A percentile compares a stretch with the other conserved stretches of the same genome.
Evolutionary conservation across 2,113 vertebrate genomes (phyloP).

Genomic region (Porphyrio hochstetteri): DNA sequence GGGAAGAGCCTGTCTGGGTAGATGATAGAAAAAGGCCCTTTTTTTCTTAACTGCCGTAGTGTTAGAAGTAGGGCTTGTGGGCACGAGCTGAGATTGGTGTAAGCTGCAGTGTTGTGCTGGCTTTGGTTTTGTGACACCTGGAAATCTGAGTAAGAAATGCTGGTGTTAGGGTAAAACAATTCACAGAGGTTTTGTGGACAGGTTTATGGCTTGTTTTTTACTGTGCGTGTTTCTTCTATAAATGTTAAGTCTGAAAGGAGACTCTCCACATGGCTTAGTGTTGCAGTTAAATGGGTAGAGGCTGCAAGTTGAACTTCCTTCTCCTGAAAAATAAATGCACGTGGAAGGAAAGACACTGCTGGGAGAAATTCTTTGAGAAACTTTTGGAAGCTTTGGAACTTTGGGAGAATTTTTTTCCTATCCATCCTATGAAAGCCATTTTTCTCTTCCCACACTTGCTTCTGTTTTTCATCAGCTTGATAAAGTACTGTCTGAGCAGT

Average conservation of each 20-base stretch:
- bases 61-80: not conserved
- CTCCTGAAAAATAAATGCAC: not conserved
- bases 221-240: not conserved
- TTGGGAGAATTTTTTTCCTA: not conserved
- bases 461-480: not conserved
- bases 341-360: not conserved
- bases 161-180: not conserved
- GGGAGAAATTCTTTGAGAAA: not conserved
- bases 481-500: not conserved
- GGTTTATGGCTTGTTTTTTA: not conserved
- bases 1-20: not conserved
- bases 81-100: not conserved
- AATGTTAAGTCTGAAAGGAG: not conserved
- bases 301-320: not conserved
- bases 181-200: not conserved
- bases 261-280: fast-evolving
- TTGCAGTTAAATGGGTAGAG: not conserved
- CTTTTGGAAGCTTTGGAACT: not conserved
- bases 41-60: not conserved
- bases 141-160: not conserved
- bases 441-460: not conserved
- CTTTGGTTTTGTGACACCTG: not conserved
- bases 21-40: not conserved
- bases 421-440: not conserved
- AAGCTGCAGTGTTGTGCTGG: not conserved